phyloP scores from a whole-genome alignment of 2,797 vertebrate genomes.

The Parotocinclus haroldoi region DNA sequence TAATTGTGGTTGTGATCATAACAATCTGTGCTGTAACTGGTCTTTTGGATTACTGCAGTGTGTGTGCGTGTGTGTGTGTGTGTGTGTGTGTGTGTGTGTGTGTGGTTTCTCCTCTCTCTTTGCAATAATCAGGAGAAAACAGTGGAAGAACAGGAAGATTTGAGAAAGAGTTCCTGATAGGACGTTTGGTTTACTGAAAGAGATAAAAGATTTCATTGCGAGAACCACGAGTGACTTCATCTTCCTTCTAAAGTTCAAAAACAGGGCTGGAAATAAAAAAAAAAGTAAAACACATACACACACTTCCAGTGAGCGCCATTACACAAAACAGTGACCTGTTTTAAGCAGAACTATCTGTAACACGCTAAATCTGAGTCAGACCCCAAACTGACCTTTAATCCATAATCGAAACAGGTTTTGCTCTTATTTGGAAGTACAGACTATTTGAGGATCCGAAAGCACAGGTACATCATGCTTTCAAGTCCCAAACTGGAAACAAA shows the following conservation, averaged over 20 bases:
- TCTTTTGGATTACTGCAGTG: too few relatives aligned
- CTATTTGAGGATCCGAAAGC: neutral
- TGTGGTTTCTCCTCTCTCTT: too few relatives aligned
- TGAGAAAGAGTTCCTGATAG: neutral
- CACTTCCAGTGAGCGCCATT: neutral
- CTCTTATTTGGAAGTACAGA: neutral
- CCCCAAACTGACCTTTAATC: neutral
- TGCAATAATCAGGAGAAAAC: too few relatives aligned
- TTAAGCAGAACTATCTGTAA: neutral
- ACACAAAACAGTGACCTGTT: slow-evolving; percentile 3
- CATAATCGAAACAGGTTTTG: neutral
- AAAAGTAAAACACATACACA: too few relatives aligned
- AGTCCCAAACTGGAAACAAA: neutral
- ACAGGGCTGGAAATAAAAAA: neutral
- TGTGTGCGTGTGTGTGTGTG: too few relatives aligned
- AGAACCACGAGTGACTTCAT: slow-evolving; percentile 3
- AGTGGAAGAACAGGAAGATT: slow-evolving; percentile 1
- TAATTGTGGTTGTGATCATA: too few relatives aligned
- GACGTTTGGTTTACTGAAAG: neutral
- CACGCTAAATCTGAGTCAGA: too few relatives aligned
- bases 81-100: too few relatives aligned
- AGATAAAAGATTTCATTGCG: slow-evolving; percentile 15
- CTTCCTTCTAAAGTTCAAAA: neutral
- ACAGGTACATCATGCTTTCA: neutral
- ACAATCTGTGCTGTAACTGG: too few relatives aligned